Evolutionary conservation across 2,113 vertebrate genomes (phyloP).

Genomic region (Coptodon rendalli): DNA sequence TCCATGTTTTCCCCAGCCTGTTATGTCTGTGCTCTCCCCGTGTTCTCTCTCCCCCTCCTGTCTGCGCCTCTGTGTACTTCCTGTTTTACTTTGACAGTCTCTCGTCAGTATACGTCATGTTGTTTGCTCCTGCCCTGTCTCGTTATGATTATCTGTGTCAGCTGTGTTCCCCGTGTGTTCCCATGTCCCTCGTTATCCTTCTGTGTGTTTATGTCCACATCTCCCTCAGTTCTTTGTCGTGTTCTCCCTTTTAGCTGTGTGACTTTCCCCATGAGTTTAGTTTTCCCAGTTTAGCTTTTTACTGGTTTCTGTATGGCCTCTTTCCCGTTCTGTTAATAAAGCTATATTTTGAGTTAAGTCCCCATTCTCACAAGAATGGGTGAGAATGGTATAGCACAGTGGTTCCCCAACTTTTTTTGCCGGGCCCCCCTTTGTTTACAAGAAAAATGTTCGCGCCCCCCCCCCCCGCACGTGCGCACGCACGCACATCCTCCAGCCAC

Average conservation of each 20-base stretch:
- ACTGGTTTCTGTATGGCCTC: not conserved
- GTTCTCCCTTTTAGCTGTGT: not conserved
- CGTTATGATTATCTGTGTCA: not conserved
- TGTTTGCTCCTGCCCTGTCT: not conserved
- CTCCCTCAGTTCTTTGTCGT: not conserved
- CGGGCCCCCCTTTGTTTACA: too few species aligned
- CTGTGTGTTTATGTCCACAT: not conserved
- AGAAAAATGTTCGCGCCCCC: too few species aligned
- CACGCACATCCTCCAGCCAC: too few species aligned
- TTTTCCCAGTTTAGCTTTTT: not conserved
- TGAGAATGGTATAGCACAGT: too few species aligned
- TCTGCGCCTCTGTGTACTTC: not conserved
- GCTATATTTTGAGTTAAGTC: not conserved
- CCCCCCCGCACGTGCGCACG: too few species aligned
- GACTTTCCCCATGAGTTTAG: not conserved
- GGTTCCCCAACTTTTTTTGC: too few species aligned
- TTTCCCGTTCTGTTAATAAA: not conserved
- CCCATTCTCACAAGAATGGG: not conserved
- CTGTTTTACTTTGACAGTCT: not conserved
- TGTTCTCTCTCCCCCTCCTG: not conserved
- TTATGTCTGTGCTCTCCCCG: not conserved
- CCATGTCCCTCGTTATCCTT: not conserved
- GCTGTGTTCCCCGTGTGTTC: not conserved
- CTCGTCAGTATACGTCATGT: not conserved
- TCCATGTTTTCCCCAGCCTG: not conserved